Conservation (phyloP, 2,113 vertebrate genomes). For the Callipepla squamata region DNA sequence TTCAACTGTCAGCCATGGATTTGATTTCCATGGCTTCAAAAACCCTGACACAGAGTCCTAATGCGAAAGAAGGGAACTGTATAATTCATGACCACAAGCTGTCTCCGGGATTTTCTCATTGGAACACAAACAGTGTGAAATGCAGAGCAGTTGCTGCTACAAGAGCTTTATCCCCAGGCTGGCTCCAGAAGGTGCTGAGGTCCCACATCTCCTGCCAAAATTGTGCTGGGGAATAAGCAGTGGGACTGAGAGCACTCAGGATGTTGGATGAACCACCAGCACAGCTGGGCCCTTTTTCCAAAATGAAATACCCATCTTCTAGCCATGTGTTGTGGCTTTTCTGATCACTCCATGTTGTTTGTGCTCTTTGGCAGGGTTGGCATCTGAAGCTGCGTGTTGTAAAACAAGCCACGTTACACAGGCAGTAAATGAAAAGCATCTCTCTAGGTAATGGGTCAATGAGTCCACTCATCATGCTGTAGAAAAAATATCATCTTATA, state of each 20-base stretch:
- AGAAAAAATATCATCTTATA: not conserved
- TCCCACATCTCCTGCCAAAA: fast-evolving
- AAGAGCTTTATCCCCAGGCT: not conserved
- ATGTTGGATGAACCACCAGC: not conserved
- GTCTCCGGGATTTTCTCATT: not conserved
- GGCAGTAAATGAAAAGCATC: not conserved
- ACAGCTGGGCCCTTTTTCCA: fast-evolving
- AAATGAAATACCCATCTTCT: not conserved
- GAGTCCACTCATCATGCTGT: not conserved
- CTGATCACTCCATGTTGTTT: not conserved
- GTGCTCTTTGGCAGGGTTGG: not conserved
- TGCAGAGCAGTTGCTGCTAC: not conserved
- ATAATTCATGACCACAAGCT: not conserved
- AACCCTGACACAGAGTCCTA: not conserved
- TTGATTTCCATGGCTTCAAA: not conserved
- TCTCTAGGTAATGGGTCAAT: not conserved
- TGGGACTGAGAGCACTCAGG: fast-evolving
- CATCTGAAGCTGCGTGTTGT: not conserved
- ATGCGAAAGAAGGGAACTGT: slow-evolving; percentile 6
- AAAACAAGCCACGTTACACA: not conserved
- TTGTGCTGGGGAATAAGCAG: not conserved
- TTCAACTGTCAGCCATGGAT: slow-evolving; percentile 8
- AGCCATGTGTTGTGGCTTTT: fast-evolving
- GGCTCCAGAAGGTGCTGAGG: not conserved
- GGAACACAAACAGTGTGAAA: not conserved